Evolutionary conservation across 2,888 invertebrate species (phyloP).

Genomic region (Brassicogethes aeneus): DNA sequence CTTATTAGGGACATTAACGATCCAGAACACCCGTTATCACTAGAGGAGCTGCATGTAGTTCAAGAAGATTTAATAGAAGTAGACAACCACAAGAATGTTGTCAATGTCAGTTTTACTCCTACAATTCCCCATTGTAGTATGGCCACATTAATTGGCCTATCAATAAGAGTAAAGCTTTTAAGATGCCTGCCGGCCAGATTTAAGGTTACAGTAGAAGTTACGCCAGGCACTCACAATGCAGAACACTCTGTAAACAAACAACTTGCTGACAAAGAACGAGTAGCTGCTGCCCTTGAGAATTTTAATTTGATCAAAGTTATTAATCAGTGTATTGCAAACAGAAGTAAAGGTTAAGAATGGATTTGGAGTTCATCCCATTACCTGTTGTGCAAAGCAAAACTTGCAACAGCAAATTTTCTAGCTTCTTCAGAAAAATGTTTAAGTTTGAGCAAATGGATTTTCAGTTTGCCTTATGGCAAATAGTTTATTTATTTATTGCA

Average conservation of each 20-base stretch:
- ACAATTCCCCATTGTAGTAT: conserved; percentile 99
- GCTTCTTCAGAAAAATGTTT: conserved; percentile 73
- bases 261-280: conserved; percentile 93
- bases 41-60: conserved; percentile 92
- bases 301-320: conserved; percentile 83
- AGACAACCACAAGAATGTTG: conserved; percentile 59
- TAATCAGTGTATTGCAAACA: conserved; percentile 70
- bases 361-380: conserved; percentile 45
- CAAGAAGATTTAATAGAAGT: conserved; percentile 74
- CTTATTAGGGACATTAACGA: conserved; percentile 90
- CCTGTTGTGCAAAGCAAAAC: conserved; percentile 61
- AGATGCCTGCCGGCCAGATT: conserved; percentile 75
- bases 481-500: conserved; percentile 86
- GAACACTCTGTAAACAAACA: conserved; percentile 96
- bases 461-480: conserved; percentile 99
- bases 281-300: conserved; percentile 96
- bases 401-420: conserved; percentile 82
- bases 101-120: conserved; percentile 83
- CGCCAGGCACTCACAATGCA: conserved; percentile 87
- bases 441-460: conserved; percentile 99
- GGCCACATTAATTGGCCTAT: conserved; percentile 91
- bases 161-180: conserved; percentile 85
- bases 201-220: conserved; percentile 80
- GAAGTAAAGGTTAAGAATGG: conserved; percentile 19
- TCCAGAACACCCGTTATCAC: conserved; percentile 92